Base-by-base conservation (phyloP, 2,888 invertebrate species). In the Scelioninae gen. 2 region DNA sequence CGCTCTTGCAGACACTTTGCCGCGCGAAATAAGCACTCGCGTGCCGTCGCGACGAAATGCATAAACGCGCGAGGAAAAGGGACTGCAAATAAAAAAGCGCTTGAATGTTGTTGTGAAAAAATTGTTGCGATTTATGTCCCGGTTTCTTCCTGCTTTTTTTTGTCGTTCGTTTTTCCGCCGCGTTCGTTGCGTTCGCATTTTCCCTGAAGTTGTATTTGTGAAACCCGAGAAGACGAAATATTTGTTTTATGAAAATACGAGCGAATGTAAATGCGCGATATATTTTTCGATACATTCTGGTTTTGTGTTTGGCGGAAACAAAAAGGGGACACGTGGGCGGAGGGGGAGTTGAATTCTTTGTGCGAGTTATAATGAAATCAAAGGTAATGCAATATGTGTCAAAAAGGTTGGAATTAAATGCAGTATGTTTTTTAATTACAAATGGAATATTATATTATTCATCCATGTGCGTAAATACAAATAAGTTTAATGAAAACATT, bases 1-100 rank as follows among this genome's bases (percentile, higher is more conserved):
- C 65, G 41, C 46, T 70, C 50, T 60, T 58, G 57, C 25, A n/a
- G 63, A 58, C 63, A 37, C 58, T 58, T 68, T 48, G 41, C 55
- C 33, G 57, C 15, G 61, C 39, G 58, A 50, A 69, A 60, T 55
- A 65, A 65, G 35, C 18, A 18, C 63, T 64, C 39, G 25, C 39
- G 25, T 31, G 9, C 9, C 9, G 48, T 46, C 15, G 10, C 39
- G 33, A 33, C 33, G n/a, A 41, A 22, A 69, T 39, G 45, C 52
- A 58, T 46, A 28, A 68, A 52, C 39, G 37, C 37, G 16, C 33
- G 18, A 48, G n/a, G n/a, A n/a, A n/a, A 50, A 35, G 35, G 33
- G 31, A 4, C 10, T 11, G 13, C 13, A 57, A 22, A 64, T 50
- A 53, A 39, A 61, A 35, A 48, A 48, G 39, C 31, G 33, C 41